A percentile compares a stretch with the other conserved stretches of the same genome.
Evolutionary conservation across 1,140 invertebrate species (phyloP).

Genomic region (Dendrolimus kikuchii): DNA sequence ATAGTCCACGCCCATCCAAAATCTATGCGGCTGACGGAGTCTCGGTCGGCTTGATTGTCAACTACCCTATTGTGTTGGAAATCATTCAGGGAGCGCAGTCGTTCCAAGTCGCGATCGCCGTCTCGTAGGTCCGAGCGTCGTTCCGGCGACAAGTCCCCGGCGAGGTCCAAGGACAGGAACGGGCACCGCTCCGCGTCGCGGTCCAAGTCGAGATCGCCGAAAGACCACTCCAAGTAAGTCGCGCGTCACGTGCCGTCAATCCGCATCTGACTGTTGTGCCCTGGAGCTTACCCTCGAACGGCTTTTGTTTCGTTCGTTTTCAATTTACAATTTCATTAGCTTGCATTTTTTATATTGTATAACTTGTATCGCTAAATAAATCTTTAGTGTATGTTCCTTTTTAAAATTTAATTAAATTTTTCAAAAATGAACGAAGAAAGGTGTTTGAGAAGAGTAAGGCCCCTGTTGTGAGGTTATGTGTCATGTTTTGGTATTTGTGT

Average conservation of each 20-base stretch:
- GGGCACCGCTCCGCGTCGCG: constrained; percentile 65
- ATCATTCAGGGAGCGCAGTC: constrained; percentile 45
- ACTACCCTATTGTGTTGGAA: constrained; percentile 3
- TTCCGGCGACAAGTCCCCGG: constrained; percentile 32
- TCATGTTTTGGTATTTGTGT: too few species aligned
- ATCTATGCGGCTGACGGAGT: too few species aligned
- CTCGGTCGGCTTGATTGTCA: too few species aligned
- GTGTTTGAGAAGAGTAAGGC: too few species aligned
- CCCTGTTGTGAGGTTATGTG: too few species aligned
- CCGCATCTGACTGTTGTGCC: constrained; percentile 42
- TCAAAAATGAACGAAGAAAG: too few species aligned
- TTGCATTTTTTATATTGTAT: background rate
- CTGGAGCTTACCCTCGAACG: too few species aligned
- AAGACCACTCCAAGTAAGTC: constrained; percentile 50
- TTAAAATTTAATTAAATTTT: too few species aligned
- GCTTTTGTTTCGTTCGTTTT: constrained; percentile 28
- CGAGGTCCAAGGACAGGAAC: constrained; percentile 44
- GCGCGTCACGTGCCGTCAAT: constrained; percentile 60
- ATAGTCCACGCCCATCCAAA: too few species aligned
- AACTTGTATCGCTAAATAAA: background rate
- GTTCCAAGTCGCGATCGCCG: constrained; percentile 51
- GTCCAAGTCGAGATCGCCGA: constrained; percentile 62
- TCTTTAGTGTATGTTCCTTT: background rate
- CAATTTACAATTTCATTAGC: background rate
- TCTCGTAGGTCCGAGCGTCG: constrained; percentile 36